Evolutionary conservation across 1,140 invertebrate genomes (phyloP).

Genomic region (Subanguina moxae): DNA sequence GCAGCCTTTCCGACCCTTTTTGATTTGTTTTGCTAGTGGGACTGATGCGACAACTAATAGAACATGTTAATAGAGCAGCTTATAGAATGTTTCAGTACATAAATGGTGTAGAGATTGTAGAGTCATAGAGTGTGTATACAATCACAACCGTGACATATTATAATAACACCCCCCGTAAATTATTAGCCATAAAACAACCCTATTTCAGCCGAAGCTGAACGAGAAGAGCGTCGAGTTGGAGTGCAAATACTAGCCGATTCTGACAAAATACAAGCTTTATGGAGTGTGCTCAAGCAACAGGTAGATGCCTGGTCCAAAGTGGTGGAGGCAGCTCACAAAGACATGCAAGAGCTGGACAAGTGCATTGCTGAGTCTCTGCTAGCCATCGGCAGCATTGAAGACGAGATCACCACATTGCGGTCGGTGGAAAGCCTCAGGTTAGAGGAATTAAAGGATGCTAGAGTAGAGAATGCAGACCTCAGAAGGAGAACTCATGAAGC

Average conservation of each 20-base stretch:
- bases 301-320: slow-evolving; percentile 35
- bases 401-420: slow-evolving; percentile 41
- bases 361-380: slow-evolving; percentile 53
- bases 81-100: no score
- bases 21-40: no score
- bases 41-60: no score
- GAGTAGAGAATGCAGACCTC: slow-evolving; percentile 35
- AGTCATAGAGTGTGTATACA: no score
- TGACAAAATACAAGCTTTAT: slow-evolving; percentile 45
- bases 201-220: slow-evolving; percentile 40
- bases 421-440: slow-evolving; percentile 52
- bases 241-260: slow-evolving; percentile 55
- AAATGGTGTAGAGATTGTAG: no score
- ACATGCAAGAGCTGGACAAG: slow-evolving; percentile 54
- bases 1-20: no score
- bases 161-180: no score
- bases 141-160: no score
- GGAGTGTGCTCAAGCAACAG: slow-evolving; percentile 47
- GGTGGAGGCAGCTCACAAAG: slow-evolving; percentile 42
- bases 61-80: no score
- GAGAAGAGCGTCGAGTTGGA: slow-evolving; percentile 53
- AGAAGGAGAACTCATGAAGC: slow-evolving; percentile 43
- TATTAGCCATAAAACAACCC: background rate
- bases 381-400: slow-evolving; percentile 45
- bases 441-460: slow-evolving; percentile 49